Percentiles rank a stretch among this genome's conserved stretches.
Evolutionary conservation across 2,888 invertebrate species (phyloP).

Genomic region (Laspeyria flexula): DNA sequence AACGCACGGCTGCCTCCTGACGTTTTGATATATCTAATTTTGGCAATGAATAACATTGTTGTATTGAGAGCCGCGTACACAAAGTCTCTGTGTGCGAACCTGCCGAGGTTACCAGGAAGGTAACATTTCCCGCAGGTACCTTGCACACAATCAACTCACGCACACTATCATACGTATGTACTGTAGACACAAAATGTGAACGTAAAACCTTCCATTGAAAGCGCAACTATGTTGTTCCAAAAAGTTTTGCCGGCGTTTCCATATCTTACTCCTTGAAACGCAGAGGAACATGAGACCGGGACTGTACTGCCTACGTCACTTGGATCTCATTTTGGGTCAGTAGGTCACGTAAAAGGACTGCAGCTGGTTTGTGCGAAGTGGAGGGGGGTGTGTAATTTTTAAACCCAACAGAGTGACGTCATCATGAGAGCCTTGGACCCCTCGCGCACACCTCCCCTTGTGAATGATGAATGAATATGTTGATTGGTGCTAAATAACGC

Average conservation of each 20-base stretch:
- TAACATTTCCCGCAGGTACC: constrained; percentile 36
- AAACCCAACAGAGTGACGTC: constrained; percentile 75
- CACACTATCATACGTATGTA: constrained; percentile 37
- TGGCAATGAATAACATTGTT: constrained; percentile 22
- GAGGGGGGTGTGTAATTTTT: constrained; percentile 68
- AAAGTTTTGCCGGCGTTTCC: constrained; percentile 52
- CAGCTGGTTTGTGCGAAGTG: constrained; percentile 62
- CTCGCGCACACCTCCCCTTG: constrained; percentile 53
- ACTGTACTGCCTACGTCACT: constrained; percentile 81
- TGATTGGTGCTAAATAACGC: constrained; percentile 61
- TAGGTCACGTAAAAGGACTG: constrained; percentile 80
- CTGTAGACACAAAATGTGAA: constrained; percentile 47
- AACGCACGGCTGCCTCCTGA: constrained; percentile 4
- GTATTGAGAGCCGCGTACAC: constrained; percentile 3
- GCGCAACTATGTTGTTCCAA: constrained; percentile 53
- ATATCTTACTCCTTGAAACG: constrained; percentile 18
- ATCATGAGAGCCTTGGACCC: constrained; percentile 62
- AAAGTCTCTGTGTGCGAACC: constrained; percentile 17
- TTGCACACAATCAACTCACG: constrained; percentile 43
- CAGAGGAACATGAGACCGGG: constrained; percentile 50
- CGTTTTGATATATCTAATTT: constrained; percentile 24
- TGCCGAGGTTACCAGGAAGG: constrained; percentile 44
- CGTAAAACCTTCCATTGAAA: constrained; percentile 78
- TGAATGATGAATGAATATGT: constrained; percentile 81
- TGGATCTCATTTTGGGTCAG: constrained; percentile 77